phyloP scores from a whole-genome alignment of 2,113 vertebrate genomes.

The Mesoclemmys tuberculata region DNA sequence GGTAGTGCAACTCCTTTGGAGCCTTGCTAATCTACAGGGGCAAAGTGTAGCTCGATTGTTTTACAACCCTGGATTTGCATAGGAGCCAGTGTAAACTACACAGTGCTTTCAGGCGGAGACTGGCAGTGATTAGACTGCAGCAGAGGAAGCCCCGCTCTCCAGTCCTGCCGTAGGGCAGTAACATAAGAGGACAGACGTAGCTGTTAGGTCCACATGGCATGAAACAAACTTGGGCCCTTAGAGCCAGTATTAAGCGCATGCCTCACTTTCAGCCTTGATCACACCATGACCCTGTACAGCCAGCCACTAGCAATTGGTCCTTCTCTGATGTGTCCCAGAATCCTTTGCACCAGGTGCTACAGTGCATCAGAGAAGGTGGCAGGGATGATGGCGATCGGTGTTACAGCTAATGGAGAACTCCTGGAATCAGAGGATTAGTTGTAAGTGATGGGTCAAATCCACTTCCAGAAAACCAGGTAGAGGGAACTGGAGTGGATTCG shows the following conservation, averaged over 20 bases:
- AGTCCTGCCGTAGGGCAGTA: not conserved
- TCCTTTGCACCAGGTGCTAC: not conserved
- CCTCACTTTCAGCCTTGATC: not conserved
- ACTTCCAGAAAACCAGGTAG: constrained; percentile 10
- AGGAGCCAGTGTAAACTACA: not conserved
- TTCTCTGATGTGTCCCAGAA: not conserved
- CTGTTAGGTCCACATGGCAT: not conserved
- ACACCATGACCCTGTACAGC: not conserved
- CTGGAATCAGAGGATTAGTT: not conserved
- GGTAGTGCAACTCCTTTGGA: not conserved
- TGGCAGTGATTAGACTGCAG: not conserved
- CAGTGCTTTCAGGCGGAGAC: not conserved
- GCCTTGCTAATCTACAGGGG: not conserved
- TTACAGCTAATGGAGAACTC: not conserved
- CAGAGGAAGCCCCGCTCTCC: not conserved
- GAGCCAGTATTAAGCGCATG: not conserved
- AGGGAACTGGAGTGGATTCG: not conserved
- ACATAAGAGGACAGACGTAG: not conserved
- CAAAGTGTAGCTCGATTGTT: fast-evolving
- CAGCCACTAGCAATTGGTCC: not conserved
- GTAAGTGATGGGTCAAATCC: constrained; percentile 6
- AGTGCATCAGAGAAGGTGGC: fast-evolving
- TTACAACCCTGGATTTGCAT: not conserved
- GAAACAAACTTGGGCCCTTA: not conserved
- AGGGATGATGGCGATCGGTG: not conserved